Conservation (phyloP, 2,113 vertebrate species). For the Clinocottus analis region DNA sequence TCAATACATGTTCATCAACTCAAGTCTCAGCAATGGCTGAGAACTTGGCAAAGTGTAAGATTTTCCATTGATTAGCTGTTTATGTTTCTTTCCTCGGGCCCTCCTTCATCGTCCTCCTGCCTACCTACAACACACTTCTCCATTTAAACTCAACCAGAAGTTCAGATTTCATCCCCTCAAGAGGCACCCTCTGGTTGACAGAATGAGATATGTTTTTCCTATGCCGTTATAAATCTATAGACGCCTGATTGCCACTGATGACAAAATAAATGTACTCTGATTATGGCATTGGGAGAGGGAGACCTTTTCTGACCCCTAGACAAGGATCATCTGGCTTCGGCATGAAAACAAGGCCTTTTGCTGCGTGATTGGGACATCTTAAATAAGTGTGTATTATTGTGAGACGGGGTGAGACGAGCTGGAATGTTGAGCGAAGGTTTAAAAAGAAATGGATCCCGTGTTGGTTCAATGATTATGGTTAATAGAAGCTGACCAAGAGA, state of each 20-base stretch:
- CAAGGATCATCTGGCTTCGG: slow-evolving; percentile 37
- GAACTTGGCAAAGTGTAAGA: slow-evolving; percentile 25
- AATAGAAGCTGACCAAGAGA: slow-evolving; percentile 62
- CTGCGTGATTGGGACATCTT: slow-evolving; percentile 14
- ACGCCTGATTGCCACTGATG: slow-evolving; percentile 57
- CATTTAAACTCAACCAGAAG: background rate
- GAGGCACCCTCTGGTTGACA: slow-evolving; percentile 1
- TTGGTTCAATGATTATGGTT: slow-evolving; percentile 71
- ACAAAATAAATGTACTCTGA: slow-evolving; percentile 56
- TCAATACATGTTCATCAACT: slow-evolving; percentile 13
- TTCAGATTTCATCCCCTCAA: slow-evolving; percentile 21
- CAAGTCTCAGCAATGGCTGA: slow-evolving; percentile 14
- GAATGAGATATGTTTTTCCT: slow-evolving; percentile 20
- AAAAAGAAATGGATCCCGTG: slow-evolving; percentile 53
- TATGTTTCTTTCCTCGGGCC: slow-evolving; percentile 19
- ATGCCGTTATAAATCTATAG: slow-evolving; percentile 14
- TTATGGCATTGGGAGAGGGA: slow-evolving; percentile 16
- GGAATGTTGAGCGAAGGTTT: slow-evolving; percentile 49
- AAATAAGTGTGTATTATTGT: slow-evolving; percentile 31
- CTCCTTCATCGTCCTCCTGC: background rate
- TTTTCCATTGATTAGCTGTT: slow-evolving; percentile 56
- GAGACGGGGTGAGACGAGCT: slow-evolving; percentile 18
- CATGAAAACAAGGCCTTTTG: slow-evolving; percentile 23
- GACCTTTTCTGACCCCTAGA: slow-evolving; percentile 12
- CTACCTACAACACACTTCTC: slow-evolving; percentile 18